These are phyloP conservation scores for Anastrepha ludens DNA, from an alignment of 1,140 invertebrate species.

Conservation along the genomic window DNA sequence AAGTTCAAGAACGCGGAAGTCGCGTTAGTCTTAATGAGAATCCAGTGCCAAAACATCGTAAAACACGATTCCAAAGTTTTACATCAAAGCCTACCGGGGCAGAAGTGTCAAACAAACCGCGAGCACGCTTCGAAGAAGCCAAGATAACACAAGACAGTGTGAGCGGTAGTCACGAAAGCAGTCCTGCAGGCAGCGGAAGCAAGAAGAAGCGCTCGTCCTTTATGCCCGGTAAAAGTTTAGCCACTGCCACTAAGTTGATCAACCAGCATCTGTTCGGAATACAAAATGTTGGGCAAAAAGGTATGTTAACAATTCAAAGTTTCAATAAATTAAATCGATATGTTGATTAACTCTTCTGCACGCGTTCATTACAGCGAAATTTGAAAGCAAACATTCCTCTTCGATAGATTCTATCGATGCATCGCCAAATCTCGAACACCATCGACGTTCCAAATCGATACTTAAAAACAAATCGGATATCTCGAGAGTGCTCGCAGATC, in stretches of 20 bases:
- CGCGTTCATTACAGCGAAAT: slow-evolving; percentile 66
- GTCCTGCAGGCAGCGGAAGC: slow-evolving; percentile 58
- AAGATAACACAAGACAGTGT: slow-evolving; percentile 77
- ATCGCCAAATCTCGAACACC: slow-evolving; percentile 79
- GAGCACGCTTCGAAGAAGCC: slow-evolving; percentile 72
- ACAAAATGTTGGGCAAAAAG: slow-evolving; percentile 77
- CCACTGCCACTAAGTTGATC: slow-evolving; percentile 82
- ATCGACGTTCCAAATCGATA: slow-evolving; percentile 84
- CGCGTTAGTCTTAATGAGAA: slow-evolving; percentile 81
- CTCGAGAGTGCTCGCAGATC: slow-evolving; percentile 76
- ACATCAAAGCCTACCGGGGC: slow-evolving; percentile 61
- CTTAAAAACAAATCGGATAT: slow-evolving; percentile 84
- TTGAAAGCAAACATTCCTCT: slow-evolving; percentile 81
- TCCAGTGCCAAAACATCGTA: slow-evolving; percentile 86
- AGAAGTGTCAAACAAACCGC: slow-evolving; percentile 55
- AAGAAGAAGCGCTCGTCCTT: slow-evolving; percentile 77
- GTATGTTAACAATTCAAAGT: slow-evolving; percentile 61
- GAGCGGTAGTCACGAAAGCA: slow-evolving; percentile 66
- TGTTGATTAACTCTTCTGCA: neutral
- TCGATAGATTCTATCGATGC: slow-evolving; percentile 83
- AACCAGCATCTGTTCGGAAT: slow-evolving; percentile 85
- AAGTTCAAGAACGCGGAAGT: slow-evolving; percentile 77
- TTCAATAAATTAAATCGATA: neutral
- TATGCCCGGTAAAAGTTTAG: slow-evolving; percentile 80
- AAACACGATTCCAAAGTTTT: slow-evolving; percentile 85